phyloP scores from a whole-genome alignment of 2,797 vertebrate genomes.

The Heteromormyrus szaboi region DNA sequence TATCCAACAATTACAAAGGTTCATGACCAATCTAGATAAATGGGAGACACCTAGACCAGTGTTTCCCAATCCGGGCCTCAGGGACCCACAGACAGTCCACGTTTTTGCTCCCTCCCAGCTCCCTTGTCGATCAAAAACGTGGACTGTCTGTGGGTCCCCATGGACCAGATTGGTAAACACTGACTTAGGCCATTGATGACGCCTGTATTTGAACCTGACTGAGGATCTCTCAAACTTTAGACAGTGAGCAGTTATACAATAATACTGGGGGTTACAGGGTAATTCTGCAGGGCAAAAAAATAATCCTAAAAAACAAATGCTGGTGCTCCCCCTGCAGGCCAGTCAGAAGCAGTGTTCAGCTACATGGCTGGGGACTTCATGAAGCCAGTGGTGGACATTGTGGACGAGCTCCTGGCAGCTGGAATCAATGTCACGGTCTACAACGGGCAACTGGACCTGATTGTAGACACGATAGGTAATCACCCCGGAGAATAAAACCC shows the following conservation, averaged over 20 bases:
- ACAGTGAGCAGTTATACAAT: background rate
- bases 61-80: background rate
- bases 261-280: background rate
- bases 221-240: background rate
- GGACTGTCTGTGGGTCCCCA: background rate
- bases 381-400: slow-evolving; percentile 76
- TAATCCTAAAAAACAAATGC: background rate
- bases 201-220: background rate
- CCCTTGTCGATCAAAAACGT: background rate
- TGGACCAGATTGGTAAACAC: background rate
- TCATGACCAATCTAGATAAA: background rate
- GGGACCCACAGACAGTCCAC: background rate
- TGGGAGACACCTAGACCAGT: background rate
- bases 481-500: background rate
- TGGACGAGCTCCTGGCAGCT: slow-evolving; percentile 73
- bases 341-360: slow-evolving; percentile 72
- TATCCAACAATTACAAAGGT: background rate
- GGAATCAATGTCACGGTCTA: slow-evolving; percentile 83
- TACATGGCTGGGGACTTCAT: slow-evolving; percentile 90
- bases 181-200: background rate
- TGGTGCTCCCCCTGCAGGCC: slow-evolving; percentile 53
- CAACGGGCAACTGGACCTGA: slow-evolving; percentile 95
- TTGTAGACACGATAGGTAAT: slow-evolving; percentile 92
- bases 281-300: background rate
- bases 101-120: background rate